Percentiles rank a stretch among this genome's conserved stretches.
Conservation (phyloP, 2,888 invertebrate species). For the Philaethria dido region DNA sequence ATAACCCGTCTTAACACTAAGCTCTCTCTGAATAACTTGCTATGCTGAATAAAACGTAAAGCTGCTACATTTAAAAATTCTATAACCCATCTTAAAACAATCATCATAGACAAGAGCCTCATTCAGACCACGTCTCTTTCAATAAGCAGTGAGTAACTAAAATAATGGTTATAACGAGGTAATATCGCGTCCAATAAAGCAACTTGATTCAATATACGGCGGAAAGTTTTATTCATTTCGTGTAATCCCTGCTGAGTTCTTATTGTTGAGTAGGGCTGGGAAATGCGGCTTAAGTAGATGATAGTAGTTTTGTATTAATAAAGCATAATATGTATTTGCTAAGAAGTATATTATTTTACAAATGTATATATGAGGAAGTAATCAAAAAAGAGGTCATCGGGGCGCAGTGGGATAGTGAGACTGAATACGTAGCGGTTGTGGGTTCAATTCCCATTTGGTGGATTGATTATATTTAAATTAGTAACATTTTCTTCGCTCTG, state of each 20-base stretch:
- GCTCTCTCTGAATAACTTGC: no score
- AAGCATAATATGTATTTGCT: neutral
- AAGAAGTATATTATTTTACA: no score
- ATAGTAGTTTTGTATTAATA: neutral
- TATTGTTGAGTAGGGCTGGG: conserved; percentile 53
- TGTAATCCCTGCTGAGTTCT: conserved; percentile 68
- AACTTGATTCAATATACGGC: conserved; percentile 62
- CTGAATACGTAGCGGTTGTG: no score
- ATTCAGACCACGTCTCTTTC: conserved; percentile 33
- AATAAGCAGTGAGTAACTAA: conserved; percentile 35
- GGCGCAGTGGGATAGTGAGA: no score
- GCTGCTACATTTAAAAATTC: neutral
- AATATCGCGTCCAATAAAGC: conserved; percentile 45
- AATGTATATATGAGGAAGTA: no score
- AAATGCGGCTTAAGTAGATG: neutral
- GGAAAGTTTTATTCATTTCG: conserved; percentile 72
- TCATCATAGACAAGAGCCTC: neutral
- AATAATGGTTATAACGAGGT: conserved; percentile 37
- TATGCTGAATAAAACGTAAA: no score
- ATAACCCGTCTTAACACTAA: no score
- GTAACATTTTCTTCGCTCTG: no score
- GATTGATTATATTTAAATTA: no score
- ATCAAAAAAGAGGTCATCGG: no score
- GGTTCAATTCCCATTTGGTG: no score
- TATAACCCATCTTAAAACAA: neutral